A percentile compares a stretch with the other conserved stretches of the same genome.
Conservation (phyloP, 2,888 invertebrate genomes). For the Eupithecia insigniata region DNA sequence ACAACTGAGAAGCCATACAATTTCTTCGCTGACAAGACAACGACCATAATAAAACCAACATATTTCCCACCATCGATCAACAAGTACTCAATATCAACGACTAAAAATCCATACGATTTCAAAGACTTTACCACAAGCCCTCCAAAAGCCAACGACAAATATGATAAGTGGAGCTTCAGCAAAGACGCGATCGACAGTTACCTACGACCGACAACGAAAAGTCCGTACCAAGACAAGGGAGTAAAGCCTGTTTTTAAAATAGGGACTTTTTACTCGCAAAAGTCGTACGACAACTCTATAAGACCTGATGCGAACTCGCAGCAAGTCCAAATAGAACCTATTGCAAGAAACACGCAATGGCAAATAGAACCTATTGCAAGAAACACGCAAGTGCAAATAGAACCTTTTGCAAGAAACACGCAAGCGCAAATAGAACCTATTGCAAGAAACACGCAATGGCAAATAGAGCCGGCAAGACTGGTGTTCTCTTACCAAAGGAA, state of each 20-base stretch:
- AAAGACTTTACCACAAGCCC: conserved; percentile 75
- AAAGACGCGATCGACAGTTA: conserved; percentile 72
- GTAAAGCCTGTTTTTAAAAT: conserved; percentile 75
- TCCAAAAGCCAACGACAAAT: conserved; percentile 49
- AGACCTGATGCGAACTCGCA: conserved; percentile 79
- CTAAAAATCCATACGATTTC: conserved; percentile 84
- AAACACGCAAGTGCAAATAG: too few species aligned
- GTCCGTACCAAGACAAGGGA: conserved; percentile 71
- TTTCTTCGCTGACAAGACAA: conserved; percentile 62
- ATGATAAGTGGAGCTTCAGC: conserved; percentile 69
- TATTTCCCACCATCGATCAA: conserved; percentile 63
- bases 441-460: conserved; percentile 72
- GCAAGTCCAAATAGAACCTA: conserved; percentile 70
- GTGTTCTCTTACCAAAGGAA: conserved; percentile 74
- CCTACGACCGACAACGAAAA: conserved; percentile 82
- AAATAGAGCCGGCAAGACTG: conserved; percentile 77
- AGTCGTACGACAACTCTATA: conserved; percentile 77
- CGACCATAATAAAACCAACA: conserved; percentile 44
- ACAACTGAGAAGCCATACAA: conserved; percentile 56
- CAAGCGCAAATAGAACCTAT: conserved; percentile 72
- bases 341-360: conserved; percentile 74
- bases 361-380: too few species aligned
- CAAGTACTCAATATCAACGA: conserved; percentile 78
- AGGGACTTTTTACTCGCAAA: conserved; percentile 78
- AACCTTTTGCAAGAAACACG: too few species aligned